Percentiles rank a stretch among this genome's conserved stretches.
Conservation (phyloP, 2,888 invertebrate genomes). For the Diaperis boleti region DNA sequence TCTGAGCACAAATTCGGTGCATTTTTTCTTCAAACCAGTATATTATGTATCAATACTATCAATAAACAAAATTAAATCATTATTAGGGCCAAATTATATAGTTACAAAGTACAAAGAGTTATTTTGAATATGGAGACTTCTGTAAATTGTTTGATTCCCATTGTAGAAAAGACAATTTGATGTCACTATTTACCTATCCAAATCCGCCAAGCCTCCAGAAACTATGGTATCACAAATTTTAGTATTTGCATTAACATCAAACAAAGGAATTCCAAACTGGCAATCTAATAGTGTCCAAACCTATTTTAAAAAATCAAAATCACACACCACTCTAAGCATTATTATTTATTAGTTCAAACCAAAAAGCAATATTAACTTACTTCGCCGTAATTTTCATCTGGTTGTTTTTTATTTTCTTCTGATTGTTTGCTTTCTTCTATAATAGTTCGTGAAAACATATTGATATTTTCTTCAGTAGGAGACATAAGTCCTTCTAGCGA, state of each 20-base stretch:
- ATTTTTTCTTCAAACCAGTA: too few species aligned
- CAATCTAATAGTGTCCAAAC: conserved; percentile 91
- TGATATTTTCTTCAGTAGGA: conserved; percentile 73
- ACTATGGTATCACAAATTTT: conserved; percentile 86
- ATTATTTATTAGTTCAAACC: background rate
- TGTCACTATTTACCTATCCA: conserved; percentile 73
- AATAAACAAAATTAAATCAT: too few species aligned
- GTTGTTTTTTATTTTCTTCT: conserved; percentile 65
- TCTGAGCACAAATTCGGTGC: too few species aligned
- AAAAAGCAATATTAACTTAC: conserved; percentile 47
- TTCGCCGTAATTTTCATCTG: conserved; percentile 53
- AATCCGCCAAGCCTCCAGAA: conserved; percentile 75
- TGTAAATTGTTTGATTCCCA: too few species aligned
- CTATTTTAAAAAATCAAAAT: conserved; percentile 62
- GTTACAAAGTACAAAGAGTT: too few species aligned
- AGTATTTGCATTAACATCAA: conserved; percentile 87
- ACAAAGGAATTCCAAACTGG: conserved; percentile 92
- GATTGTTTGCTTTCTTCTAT: conserved; percentile 42
- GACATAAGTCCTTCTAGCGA: conserved; percentile 69
- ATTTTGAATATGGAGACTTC: too few species aligned
- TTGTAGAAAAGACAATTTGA: too few species aligned
- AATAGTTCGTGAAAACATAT: conserved; percentile 67
- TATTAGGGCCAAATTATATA: too few species aligned
- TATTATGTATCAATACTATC: too few species aligned
- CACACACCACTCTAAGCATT: background rate